Percentiles rank a stretch among this genome's conserved stretches.
These are phyloP conservation scores for Daphoenositta chrysoptera DNA, from an alignment of 2,113 vertebrate species.

Conservation along the genomic window DNA sequence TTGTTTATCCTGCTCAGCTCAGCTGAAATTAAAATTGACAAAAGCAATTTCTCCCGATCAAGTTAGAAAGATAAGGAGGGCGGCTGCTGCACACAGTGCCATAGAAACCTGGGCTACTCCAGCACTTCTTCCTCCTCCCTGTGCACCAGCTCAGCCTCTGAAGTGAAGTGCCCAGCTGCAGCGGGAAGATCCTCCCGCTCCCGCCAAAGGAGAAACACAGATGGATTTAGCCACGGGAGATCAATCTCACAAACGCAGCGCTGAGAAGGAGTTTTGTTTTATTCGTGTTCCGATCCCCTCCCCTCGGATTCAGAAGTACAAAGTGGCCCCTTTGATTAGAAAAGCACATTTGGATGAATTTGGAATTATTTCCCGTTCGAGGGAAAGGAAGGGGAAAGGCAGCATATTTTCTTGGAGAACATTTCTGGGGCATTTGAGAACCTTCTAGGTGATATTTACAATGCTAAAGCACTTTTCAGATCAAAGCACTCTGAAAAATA, in stretches of 20 bases:
- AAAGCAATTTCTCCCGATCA: conserved; percentile 53
- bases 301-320: background rate
- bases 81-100: background rate
- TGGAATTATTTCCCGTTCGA: background rate
- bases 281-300: background rate
- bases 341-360: conserved; percentile 34
- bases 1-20: conserved; percentile 50
- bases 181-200: background rate
- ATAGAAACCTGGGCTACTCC: conserved; percentile 36
- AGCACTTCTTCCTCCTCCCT: background rate
- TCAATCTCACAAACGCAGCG: background rate
- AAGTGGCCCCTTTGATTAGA: conserved; percentile 46
- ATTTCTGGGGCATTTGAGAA: conserved; percentile 4
- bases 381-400: background rate
- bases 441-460: background rate
- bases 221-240: conserved; percentile 7
- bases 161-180: conserved; percentile 5
- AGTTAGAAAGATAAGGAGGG: conserved; percentile 22
- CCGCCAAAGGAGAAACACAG: background rate
- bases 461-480: background rate
- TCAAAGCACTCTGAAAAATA: background rate
- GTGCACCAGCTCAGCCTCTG: background rate
- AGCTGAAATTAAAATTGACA: conserved; percentile 67
- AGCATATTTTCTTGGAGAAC: background rate
- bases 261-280: conserved; percentile 13